Evolutionary conservation across 2,797 vertebrate genomes (phyloP), one percentile per base, ranked within the genome.

Genomic region (Graptemys geographica): DNA sequence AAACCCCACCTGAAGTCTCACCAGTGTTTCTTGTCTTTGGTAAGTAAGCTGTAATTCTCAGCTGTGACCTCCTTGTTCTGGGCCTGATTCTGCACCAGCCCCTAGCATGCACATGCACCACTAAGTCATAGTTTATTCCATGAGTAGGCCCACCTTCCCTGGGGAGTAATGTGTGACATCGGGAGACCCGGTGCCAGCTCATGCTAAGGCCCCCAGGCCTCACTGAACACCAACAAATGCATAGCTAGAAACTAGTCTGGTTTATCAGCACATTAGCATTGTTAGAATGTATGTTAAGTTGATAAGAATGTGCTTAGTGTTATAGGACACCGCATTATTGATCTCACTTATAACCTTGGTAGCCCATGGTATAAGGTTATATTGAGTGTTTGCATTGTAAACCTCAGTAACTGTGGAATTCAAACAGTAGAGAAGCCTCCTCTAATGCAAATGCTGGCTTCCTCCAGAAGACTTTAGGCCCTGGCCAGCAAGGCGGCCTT

Each of bases 11-110:
- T 57, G 4, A 83, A 92, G 80, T 47, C 62, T 91, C 59, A 88
- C 53, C 84, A 85, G 89, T 80, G 84, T 69, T 97, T 97, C 96
- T 95, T 96, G 96, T 49, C 84, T 84, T 57, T 83, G 79, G 51
- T 59, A 87, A 92, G 74, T 79, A 79, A 1, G 7, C 28, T 3
- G 65, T 74, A 93, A 84, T 25, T 87, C 86, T 95, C 87, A 90
- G 79, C 47, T 11, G 10, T 37, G 19, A 23, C 10, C 21, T 72
- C 10, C 72, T 27, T 78, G 44, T 49, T 78, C 41, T 85, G 90
- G 80, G 95, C 94, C 93, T 95, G 94, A 90, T n/a, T 91, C 56
- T 13, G 55, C 5, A 56, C 27, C 69, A 78, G 69, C 52, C 41
- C 19, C 37, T 21, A 69, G 62, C 5, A 72, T 11, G 10, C n/a